Evolutionary conservation across 2,888 invertebrate species (phyloP), one percentile per base, ranked within the genome.

Genomic region (Cynaeus angustus): DNA sequence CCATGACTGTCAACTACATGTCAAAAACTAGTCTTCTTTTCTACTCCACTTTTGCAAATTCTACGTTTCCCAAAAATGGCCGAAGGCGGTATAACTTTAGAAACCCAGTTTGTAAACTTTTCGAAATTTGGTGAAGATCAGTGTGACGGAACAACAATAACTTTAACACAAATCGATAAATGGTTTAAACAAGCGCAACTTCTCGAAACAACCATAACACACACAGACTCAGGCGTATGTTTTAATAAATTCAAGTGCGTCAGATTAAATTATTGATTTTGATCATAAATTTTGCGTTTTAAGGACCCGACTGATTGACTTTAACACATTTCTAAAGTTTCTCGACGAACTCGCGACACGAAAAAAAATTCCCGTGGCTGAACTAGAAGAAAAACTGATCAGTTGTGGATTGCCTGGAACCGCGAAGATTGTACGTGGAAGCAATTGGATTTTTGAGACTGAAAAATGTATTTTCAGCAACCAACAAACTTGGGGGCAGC

Each of bases 131-230:
- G 95, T 0, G 95, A 95, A 82, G 88, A 88, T 5, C 94, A 94
- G 82, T 92, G 94, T 14, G 94, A 94, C 82, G 95, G 95, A 0
- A 94, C 92, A 83, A 88, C 89, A 45, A 94, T 96, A 72, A 95
- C 95, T 0, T 87, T 96, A n/a, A 94, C 94, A 7, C 95, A 96
- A 84, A 93, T 94, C 80, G 96, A 96, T 85, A 96, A 96, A 85
- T 96, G 96, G 96, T 93, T 96, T 92, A 96, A 95, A 80, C 96
- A 96, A 82, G 95, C 96, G 0, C 93, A 91, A 79, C 91, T 92
- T 12, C 86, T 90, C 53, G 90, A 89, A 66, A 82, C 80, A 21
- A 95, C 94, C 86, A 93, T 92, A 81, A 92, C 95, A 72, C 94
- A 94, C 0, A 96, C 95, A 1, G 96, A 96, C 82, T 96, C 96